These are phyloP conservation scores for Eupithecia exiguata DNA, from an alignment of 2,888 invertebrate species.

Conservation along the genomic window DNA sequence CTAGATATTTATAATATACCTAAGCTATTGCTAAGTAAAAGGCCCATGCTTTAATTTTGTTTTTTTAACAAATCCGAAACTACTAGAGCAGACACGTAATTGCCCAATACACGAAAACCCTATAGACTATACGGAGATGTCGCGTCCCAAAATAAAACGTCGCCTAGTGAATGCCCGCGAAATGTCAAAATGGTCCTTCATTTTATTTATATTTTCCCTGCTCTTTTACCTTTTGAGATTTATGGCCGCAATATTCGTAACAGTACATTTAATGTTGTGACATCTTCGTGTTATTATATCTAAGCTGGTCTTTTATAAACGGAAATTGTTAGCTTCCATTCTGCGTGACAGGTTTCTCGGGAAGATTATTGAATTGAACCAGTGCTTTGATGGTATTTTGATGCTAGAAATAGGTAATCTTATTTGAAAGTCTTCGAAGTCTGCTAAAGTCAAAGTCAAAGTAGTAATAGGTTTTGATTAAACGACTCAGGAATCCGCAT, in stretches of 20 bases:
- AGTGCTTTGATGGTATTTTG: not conserved
- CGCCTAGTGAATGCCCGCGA: constrained; percentile 42
- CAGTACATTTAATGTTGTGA: constrained; percentile 57
- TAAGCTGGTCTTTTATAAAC: constrained; percentile 43
- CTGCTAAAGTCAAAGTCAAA: not conserved
- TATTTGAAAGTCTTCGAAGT: not conserved
- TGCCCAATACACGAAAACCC: not conserved
- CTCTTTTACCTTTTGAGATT: constrained; percentile 63
- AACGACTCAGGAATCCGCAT: too few relatives aligned
- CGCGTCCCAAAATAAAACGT: not conserved
- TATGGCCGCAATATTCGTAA: constrained; percentile 69
- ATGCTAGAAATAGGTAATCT: not conserved
- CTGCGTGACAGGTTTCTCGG: constrained; percentile 17
- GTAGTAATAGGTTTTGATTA: not conserved
- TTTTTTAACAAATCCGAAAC: not conserved
- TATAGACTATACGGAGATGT: not conserved
- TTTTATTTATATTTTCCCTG: constrained; percentile 66
- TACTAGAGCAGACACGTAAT: not conserved
- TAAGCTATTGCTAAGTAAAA: not conserved
- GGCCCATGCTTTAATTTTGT: not conserved
- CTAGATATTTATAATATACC: not conserved
- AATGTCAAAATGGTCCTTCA: constrained; percentile 66
- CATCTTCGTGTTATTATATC: constrained; percentile 50
- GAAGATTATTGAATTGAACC: constrained; percentile 38
- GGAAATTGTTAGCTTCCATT: constrained; percentile 42